A percentile compares a stretch with the other conserved stretches of the same genome.
phyloP scores from a whole-genome alignment of 2,113 vertebrate species.

The Ivindomyrus marchei region DNA sequence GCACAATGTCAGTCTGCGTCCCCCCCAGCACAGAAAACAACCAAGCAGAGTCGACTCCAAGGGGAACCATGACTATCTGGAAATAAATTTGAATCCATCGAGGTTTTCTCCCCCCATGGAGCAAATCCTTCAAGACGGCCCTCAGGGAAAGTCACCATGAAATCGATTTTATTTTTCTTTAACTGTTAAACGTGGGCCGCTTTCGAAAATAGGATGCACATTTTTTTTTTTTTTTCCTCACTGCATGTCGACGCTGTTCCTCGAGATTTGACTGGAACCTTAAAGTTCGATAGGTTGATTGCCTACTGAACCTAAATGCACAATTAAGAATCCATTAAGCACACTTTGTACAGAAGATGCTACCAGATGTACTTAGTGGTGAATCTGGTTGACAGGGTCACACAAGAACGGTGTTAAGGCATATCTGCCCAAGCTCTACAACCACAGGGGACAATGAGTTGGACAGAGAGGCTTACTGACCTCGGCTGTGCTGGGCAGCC shows the following conservation, averaged over 20 bases:
- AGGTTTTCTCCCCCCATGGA: conserved; percentile 1
- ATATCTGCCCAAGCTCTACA: not conserved
- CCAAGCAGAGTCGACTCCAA: not conserved
- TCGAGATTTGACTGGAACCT: not conserved
- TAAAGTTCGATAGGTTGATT: not conserved
- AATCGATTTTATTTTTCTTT: not conserved
- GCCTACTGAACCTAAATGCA: not conserved
- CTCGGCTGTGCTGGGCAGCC: not conserved
- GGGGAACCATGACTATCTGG: not conserved
- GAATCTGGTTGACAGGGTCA: not conserved
- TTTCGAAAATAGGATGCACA: not conserved
- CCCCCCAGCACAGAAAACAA: not conserved
- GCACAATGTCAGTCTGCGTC: not conserved
- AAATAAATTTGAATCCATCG: not conserved
- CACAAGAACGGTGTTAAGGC: not conserved
- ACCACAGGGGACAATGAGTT: not conserved
- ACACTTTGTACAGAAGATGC: not conserved
- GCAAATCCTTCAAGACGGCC: not conserved
- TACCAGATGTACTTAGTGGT: not conserved
- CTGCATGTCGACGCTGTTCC: not conserved
- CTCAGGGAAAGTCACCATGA: not conserved
- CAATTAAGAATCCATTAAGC: conserved; percentile 1
- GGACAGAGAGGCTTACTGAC: not conserved
- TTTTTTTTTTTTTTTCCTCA: not conserved
- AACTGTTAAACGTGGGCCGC: not conserved